Conservation (phyloP, 2,797 vertebrate species). For the Pogonophryne albipinna region DNA sequence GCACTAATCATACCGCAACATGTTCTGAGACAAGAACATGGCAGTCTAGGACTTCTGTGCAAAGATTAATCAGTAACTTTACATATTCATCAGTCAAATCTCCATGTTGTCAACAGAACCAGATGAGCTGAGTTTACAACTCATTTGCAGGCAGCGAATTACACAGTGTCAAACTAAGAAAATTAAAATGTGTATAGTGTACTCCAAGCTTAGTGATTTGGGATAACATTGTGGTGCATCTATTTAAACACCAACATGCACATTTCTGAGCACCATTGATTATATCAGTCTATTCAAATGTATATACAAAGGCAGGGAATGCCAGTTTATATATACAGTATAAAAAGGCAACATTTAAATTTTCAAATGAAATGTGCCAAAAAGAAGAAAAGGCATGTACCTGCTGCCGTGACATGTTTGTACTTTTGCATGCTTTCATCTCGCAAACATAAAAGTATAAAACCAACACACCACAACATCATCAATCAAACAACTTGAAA, state of each 20-base stretch:
- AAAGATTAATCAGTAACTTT: conserved; percentile 64
- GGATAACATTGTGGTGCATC: conserved; percentile 11
- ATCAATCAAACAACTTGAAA: conserved; percentile 27
- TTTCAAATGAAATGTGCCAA: not conserved
- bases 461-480: conserved; percentile 14
- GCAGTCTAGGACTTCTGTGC: conserved; percentile 66
- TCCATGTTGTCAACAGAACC: conserved; percentile 34
- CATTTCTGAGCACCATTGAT: not conserved
- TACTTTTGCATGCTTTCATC: not conserved
- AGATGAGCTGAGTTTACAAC: conserved; percentile 44
- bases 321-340: not conserved
- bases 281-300: not conserved
- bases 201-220: conserved; percentile 1
- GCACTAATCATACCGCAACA: conserved; percentile 71
- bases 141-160: conserved; percentile 26
- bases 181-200: conserved; percentile 16
- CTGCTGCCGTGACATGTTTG: not conserved
- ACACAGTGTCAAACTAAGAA: conserved; percentile 8
- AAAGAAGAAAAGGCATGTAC: not conserved
- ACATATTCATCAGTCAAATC: conserved; percentile 61
- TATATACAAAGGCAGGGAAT: not conserved
- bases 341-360: not conserved
- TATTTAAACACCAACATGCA: conserved; percentile 3
- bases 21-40: conserved; percentile 67
- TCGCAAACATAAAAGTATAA: not conserved